Evolutionary conservation across 2,113 vertebrate genomes (phyloP).

Genomic region (Australoheros scitulus): DNA sequence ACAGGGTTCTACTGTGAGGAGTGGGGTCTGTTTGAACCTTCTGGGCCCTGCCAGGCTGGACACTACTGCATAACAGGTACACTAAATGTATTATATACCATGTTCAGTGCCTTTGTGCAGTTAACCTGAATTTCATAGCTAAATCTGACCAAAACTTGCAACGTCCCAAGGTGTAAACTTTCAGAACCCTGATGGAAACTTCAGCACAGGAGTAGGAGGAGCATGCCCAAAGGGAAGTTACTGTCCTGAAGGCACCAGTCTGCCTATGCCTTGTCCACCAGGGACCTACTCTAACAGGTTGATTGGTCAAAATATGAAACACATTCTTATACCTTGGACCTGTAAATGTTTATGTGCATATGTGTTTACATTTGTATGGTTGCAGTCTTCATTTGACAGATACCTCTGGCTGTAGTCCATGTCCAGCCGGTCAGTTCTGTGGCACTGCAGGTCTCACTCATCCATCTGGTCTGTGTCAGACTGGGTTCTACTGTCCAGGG

Average conservation of each 20-base stretch:
- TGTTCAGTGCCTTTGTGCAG: background rate
- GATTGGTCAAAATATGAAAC: background rate
- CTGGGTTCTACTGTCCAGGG: slow-evolving; percentile 86
- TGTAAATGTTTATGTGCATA: background rate
- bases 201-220: slow-evolving; percentile 81
- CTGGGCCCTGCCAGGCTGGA: slow-evolving; percentile 83
- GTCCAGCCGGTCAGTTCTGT: slow-evolving; percentile 86
- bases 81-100: background rate
- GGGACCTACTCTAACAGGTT: slow-evolving; percentile 91
- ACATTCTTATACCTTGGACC: background rate
- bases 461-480: slow-evolving; percentile 86
- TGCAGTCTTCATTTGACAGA: slow-evolving; percentile 80
- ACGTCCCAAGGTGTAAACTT: slow-evolving; percentile 78
- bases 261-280: slow-evolving; percentile 83
- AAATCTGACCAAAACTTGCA: background rate
- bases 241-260: slow-evolving; percentile 85
- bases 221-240: slow-evolving; percentile 88
- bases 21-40: slow-evolving; percentile 83
- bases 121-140: background rate
- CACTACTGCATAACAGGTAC: slow-evolving; percentile 86
- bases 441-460: slow-evolving; percentile 77
- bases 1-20: slow-evolving; percentile 86
- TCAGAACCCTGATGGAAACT: slow-evolving; percentile 78
- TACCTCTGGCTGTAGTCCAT: slow-evolving; percentile 80
- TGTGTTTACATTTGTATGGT: slow-evolving; percentile 1